Percentiles rank a stretch among this genome's conserved stretches.
Evolutionary conservation across 2,888 invertebrate genomes (phyloP).

Genomic region (Andrena minutula): DNA sequence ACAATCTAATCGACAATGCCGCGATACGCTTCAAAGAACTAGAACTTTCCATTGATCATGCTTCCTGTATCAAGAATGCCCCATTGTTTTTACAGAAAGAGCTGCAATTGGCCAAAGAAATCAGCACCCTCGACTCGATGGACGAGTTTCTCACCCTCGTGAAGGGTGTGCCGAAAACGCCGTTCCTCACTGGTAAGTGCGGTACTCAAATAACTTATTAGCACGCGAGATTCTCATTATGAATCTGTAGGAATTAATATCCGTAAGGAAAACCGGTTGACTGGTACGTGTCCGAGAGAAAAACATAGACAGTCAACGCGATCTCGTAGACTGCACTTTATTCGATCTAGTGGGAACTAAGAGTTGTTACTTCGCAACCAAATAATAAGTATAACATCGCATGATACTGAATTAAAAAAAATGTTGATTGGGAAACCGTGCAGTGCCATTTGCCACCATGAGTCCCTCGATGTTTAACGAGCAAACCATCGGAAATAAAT

Average conservation of each 20-base stretch:
- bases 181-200: slow-evolving; percentile 51
- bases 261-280: slow-evolving; percentile 21
- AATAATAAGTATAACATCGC: neutral
- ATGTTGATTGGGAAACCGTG: too few species aligned
- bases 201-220: neutral
- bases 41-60: neutral
- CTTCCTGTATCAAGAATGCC: neutral
- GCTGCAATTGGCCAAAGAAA: slow-evolving; percentile 62
- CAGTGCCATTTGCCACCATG: neutral
- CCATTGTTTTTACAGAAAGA: slow-evolving; percentile 64
- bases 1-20: slow-evolving; percentile 11
- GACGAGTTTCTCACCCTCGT: slow-evolving; percentile 74
- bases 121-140: slow-evolving; percentile 62
- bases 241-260: slow-evolving; percentile 25
- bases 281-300: neutral
- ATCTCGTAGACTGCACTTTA: slow-evolving; percentile 25
- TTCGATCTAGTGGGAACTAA: slow-evolving; percentile 20
- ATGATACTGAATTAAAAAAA: neutral
- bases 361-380: neutral
- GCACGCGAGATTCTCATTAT: slow-evolving; percentile 2
- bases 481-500: slow-evolving; percentile 33
- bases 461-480: slow-evolving; percentile 14
- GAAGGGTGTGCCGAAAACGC: slow-evolving; percentile 49
- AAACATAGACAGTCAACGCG: neutral
- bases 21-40: neutral